Percentiles rank a stretch among this genome's conserved stretches.
Evolutionary conservation across 2,113 vertebrate genomes (phyloP).

Genomic region (Pogona vitticeps): DNA sequence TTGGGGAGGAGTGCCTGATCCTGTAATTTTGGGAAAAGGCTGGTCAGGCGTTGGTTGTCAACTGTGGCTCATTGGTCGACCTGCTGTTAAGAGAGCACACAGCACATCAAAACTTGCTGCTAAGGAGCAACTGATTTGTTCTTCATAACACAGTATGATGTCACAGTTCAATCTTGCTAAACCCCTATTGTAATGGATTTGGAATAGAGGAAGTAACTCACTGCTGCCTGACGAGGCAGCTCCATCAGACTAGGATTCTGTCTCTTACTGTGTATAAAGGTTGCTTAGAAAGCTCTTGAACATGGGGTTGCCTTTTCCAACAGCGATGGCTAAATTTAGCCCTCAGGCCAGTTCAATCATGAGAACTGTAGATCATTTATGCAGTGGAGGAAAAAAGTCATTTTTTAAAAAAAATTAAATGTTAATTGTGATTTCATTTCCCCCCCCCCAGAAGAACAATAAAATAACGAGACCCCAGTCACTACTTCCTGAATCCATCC

Average conservation of each 20-base stretch:
- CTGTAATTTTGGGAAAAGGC: too few species aligned
- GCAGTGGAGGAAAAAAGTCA: neutral
- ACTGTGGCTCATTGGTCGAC: neutral
- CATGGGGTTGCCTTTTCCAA: neutral
- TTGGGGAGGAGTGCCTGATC: too few species aligned
- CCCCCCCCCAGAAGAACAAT: neutral
- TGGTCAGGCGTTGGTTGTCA: neutral
- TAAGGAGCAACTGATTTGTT: neutral
- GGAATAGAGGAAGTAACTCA: neutral
- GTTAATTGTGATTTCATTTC: neutral
- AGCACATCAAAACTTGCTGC: neutral
- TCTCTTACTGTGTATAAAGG: neutral
- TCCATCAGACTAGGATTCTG: neutral
- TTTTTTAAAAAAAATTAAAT: neutral
- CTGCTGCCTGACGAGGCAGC: neutral
- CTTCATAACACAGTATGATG: neutral
- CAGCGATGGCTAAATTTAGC: neutral
- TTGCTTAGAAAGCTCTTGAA: neutral
- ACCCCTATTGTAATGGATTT: neutral
- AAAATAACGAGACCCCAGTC: too few species aligned
- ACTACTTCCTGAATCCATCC: neutral
- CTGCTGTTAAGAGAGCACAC: neutral
- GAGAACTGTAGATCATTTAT: neutral
- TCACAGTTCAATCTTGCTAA: neutral
- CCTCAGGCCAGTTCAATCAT: neutral